Percentiles rank a stretch among this genome's conserved stretches.
phyloP scores from a whole-genome alignment of 2,888 invertebrate species.

The Nysson spinosus region DNA sequence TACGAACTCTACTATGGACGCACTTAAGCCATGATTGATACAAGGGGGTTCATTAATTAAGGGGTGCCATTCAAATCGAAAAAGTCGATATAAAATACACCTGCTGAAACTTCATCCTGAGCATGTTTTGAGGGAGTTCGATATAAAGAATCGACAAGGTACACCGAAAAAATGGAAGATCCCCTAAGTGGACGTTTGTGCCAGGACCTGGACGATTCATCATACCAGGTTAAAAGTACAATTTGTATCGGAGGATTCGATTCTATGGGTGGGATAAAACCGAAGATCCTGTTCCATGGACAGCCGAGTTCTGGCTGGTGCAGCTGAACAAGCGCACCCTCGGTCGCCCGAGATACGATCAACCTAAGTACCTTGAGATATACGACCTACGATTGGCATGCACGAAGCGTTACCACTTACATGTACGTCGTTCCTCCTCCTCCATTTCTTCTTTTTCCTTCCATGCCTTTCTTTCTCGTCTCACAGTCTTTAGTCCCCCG shows the following conservation, averaged over 20 bases:
- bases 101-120: too few relatives aligned
- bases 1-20: too few relatives aligned
- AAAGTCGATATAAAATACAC: too few relatives aligned
- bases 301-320: constrained; percentile 35
- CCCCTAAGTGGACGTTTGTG: constrained; percentile 6
- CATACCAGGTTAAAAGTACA: constrained; percentile 52
- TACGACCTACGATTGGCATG: constrained; percentile 67
- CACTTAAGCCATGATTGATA: too few relatives aligned
- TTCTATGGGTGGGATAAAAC: constrained; percentile 49
- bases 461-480: background rate
- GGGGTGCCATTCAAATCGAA: too few relatives aligned
- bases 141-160: background rate
- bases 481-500: too few relatives aligned
- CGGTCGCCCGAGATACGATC: constrained; percentile 61
- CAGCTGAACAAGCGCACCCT: constrained; percentile 49
- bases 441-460: constrained; percentile 3
- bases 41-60: too few relatives aligned
- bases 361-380: constrained; percentile 62
- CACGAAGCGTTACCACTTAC: constrained; percentile 66
- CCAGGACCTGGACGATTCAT: constrained; percentile 37
- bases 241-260: constrained; percentile 57
- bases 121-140: too few relatives aligned
- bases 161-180: background rate
- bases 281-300: constrained; percentile 60
- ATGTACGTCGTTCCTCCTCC: constrained; percentile 50